Conservation (phyloP, 2,113 vertebrate genomes). For the Desmodus rotundus region DNA sequence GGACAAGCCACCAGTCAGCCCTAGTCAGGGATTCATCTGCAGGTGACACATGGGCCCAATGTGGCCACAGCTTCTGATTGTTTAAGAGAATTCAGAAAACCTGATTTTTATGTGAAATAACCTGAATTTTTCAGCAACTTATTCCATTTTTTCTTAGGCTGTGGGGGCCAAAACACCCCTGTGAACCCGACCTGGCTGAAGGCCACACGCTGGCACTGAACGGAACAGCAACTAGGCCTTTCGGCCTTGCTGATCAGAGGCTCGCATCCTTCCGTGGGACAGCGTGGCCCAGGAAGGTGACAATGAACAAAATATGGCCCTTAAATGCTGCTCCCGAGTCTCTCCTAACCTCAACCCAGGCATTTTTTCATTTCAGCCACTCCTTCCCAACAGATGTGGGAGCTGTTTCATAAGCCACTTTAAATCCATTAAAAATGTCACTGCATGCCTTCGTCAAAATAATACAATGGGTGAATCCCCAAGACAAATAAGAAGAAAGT, state of each 20-base stretch:
- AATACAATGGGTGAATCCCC: neutral
- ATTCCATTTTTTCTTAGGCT: neutral
- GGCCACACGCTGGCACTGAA: neutral
- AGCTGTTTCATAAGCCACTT: neutral
- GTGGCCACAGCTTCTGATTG: neutral
- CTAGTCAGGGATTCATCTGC: too few species aligned
- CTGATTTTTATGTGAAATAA: neutral
- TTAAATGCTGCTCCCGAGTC: neutral
- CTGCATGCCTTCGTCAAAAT: neutral
- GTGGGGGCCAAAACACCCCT: neutral
- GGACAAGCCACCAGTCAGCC: neutral
- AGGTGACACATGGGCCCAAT: fast-evolving
- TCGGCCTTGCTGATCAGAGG: neutral
- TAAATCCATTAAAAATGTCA: neutral
- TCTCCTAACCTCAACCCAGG: neutral
- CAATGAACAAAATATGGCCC: neutral
- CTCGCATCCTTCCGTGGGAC: neutral
- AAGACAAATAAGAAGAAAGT: neutral
- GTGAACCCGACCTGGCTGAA: neutral
- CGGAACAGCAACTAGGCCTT: neutral
- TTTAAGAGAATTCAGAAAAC: neutral
- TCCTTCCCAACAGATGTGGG: neutral
- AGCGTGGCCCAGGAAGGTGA: neutral
- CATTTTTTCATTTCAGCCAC: neutral
- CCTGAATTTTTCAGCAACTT: neutral